Percentiles rank a stretch among this genome's conserved stretches.
phyloP scores from a whole-genome alignment of 1,140 invertebrate species.

The Armadillidium nasatum region DNA sequence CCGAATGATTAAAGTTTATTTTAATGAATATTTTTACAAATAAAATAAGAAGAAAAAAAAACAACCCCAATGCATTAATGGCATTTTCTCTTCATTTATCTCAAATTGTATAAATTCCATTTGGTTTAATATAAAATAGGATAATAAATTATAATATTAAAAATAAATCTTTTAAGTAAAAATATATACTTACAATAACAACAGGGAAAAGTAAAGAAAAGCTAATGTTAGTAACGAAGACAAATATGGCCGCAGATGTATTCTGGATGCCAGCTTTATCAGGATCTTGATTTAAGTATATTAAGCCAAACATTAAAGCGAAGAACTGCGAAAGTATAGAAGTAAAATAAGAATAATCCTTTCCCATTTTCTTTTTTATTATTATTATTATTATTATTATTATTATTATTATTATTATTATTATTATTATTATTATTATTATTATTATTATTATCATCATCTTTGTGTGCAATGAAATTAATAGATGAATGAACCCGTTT shows the following conservation, averaged over 20 bases:
- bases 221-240: slow-evolving; percentile 87
- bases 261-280: slow-evolving; percentile 67
- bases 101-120: too few relatives aligned
- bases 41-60: too few relatives aligned
- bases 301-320: slow-evolving; percentile 73
- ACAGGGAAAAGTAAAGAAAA: slow-evolving; percentile 89
- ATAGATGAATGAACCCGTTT: too few relatives aligned
- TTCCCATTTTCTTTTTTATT: neutral
- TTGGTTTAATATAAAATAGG: too few relatives aligned
- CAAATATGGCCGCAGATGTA: slow-evolving; percentile 87
- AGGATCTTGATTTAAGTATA: slow-evolving; percentile 74
- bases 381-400: neutral
- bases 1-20: too few relatives aligned
- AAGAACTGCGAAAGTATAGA: slow-evolving; percentile 63
- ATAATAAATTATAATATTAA: neutral
- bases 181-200: slow-evolving; percentile 68
- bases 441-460: too few relatives aligned
- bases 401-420: neutral
- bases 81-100: too few relatives aligned
- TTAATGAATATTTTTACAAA: too few relatives aligned
- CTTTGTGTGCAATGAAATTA: too few relatives aligned
- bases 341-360: neutral
- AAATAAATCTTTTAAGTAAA: too few relatives aligned
- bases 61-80: too few relatives aligned
- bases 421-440: too few relatives aligned